Percentiles rank a stretch among this genome's conserved stretches.
These are phyloP conservation scores for Carollia perspicillata DNA, from an alignment of 2,113 vertebrate species.

Conservation along the genomic window DNA sequence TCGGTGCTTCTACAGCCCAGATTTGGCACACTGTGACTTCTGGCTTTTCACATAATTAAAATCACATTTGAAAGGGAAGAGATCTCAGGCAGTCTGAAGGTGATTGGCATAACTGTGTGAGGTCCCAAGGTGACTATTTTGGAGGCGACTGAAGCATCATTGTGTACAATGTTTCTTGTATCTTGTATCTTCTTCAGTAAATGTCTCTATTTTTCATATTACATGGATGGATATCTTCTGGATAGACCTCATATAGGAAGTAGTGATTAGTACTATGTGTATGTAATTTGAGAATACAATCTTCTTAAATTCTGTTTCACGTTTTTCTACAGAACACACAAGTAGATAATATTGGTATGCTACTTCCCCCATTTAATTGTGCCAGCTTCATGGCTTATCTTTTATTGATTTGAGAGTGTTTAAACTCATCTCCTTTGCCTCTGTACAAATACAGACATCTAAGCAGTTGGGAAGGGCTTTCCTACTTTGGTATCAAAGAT, in stretches of 20 bases:
- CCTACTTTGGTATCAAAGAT: not conserved
- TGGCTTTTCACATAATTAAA: too few relatives aligned
- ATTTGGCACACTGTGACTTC: too few relatives aligned
- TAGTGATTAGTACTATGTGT: not conserved
- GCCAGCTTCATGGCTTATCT: not conserved
- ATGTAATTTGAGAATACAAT: not conserved
- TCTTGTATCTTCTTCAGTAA: too few relatives aligned
- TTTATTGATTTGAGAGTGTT: not conserved
- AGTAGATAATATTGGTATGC: not conserved
- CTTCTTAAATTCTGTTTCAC: not conserved
- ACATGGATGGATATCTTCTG: too few relatives aligned
- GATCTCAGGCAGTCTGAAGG: too few relatives aligned
- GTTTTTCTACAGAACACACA: not conserved
- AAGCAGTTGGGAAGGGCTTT: not conserved
- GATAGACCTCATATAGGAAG: not conserved
- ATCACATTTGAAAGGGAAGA: too few relatives aligned
- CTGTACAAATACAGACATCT: not conserved
- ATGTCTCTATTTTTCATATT: too few relatives aligned
- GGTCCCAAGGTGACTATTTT: too few relatives aligned
- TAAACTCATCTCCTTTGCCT: not conserved
- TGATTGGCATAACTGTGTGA: too few relatives aligned
- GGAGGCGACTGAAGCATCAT: too few relatives aligned
- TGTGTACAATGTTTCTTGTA: too few relatives aligned
- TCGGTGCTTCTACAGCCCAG: too few relatives aligned
- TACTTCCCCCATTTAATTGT: not conserved